Evolutionary conservation across 2,113 vertebrate genomes (phyloP), one percentile per base, ranked within the genome.

Genomic region (Channa maculata): DNA sequence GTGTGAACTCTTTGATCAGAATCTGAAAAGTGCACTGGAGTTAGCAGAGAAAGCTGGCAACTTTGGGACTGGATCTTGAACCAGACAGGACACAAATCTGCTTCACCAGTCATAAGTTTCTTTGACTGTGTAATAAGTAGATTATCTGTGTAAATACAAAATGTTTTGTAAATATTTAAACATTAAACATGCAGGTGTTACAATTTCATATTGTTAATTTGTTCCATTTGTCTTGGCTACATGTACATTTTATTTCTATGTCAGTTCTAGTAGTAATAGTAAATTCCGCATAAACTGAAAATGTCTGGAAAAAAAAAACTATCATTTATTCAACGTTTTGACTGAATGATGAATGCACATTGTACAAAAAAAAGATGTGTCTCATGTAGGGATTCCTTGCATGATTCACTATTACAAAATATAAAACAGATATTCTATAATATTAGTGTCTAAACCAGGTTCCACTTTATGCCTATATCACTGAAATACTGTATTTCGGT

Each of bases 1-100:
- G 72, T 99, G 98, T 13, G 98, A 99, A 77, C 91, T 99, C 41
- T 99, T 99, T 92, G 98, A 99, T 80, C 97, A 99, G 88, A 99
- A 99, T 85, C 86, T 99, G 87, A 99, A 98, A 82, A 88, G 95
- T 59, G 92, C 98, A 0, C 89, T 99, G 87, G 98, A 99, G 88
- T 91, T 96, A 3, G 96, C 97, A 75, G 98, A 99, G 82, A 99
- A 99, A 81, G 96, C 98, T 0, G 97, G 97, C 11, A 96, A 97
- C 54, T 98, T 98, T 0, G 97, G 97, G 88, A 94, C 96, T 2
- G 96, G 96, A 14, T 96, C 97, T 1, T 99, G 95, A 94, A 66
- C 33, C 15, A 50, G 9, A 65, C n/a, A 60, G 13, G 34, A n/a
- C 45, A 15, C 15, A 13, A 9, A 33, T 49, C 43, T 70, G 44